Evolutionary conservation across 1,140 invertebrate genomes (phyloP).

Genomic region (Scaptodrosophila lebanonensis): DNA sequence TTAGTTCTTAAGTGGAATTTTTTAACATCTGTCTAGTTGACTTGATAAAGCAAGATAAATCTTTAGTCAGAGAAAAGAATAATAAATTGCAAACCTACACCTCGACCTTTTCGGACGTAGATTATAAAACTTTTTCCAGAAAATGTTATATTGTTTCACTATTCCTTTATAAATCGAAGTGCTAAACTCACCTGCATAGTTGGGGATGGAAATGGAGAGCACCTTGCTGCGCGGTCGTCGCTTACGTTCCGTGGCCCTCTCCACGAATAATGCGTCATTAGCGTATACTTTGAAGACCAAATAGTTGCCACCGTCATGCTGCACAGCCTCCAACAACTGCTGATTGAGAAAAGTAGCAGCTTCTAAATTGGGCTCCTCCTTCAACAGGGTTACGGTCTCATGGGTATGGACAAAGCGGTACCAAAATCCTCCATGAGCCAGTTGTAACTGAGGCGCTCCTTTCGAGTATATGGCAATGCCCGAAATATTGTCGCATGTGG

Average conservation of each 20-base stretch:
- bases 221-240: conserved; percentile 65
- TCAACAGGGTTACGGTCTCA: conserved; percentile 36
- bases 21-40: no score
- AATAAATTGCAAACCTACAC: no score
- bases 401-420: conserved; percentile 56
- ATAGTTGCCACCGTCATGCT: not conserved
- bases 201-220: conserved; percentile 60
- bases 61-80: no score
- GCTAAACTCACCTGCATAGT: conserved; percentile 32
- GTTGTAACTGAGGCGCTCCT: not conserved
- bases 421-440: conserved; percentile 36
- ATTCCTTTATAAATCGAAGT: no score
- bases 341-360: conserved; percentile 48
- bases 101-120: no score
- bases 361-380: conserved; percentile 42
- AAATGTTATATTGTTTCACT: not conserved
- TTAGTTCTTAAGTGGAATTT: no score
- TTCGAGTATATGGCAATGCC: conserved; percentile 58
- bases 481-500: conserved; percentile 46
- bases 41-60: no score
- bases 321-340: conserved; percentile 37
- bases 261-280: conserved; percentile 65
- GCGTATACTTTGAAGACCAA: conserved; percentile 62
- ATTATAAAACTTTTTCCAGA: no score
- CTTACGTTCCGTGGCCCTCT: conserved; percentile 20